Evolutionary conservation across 1,140 invertebrate species (phyloP).

Genomic region (Parapsyche elsis): DNA sequence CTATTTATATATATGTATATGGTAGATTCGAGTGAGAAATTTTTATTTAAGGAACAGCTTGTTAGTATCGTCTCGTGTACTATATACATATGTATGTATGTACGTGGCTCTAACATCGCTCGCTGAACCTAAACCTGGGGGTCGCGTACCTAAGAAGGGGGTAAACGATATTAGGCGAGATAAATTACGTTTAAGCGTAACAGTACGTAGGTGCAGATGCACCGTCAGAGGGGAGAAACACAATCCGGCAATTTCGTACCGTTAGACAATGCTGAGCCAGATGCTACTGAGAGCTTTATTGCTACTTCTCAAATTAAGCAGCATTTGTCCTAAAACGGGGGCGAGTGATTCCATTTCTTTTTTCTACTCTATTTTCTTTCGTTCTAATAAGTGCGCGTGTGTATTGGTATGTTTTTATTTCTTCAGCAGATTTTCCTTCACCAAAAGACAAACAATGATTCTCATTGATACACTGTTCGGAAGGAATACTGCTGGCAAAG

Average conservation of each 20-base stretch:
- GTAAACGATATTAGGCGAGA: slow-evolving; percentile 55
- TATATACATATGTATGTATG: too few relatives aligned
- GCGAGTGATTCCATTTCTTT: neutral
- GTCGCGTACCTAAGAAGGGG: slow-evolving; percentile 41
- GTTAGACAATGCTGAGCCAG: slow-evolving; percentile 40
- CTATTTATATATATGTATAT: too few relatives aligned
- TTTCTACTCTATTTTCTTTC: neutral
- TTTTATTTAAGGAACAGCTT: too few relatives aligned
- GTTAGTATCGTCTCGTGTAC: too few relatives aligned
- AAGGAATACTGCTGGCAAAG: neutral
- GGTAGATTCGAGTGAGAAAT: too few relatives aligned
- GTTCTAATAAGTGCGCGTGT: neutral
- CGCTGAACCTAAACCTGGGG: neutral
- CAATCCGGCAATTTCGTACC: slow-evolving; percentile 46
- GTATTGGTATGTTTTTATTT: neutral
- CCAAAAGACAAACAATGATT: slow-evolving; percentile 27
- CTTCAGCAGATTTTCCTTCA: neutral
- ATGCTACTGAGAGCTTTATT: slow-evolving; percentile 52
- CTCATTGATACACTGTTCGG: slow-evolving; percentile 33
- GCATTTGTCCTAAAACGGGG: neutral
- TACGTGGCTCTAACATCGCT: too few relatives aligned
- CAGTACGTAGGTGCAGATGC: slow-evolving; percentile 53
- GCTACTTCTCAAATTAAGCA: slow-evolving; percentile 47
- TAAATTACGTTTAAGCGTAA: slow-evolving; percentile 54
- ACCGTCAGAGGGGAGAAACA: slow-evolving; percentile 33